A percentile compares a stretch with the other conserved stretches of the same genome.
These are phyloP conservation scores for Phrynocephalus vlangalii DNA, from an alignment of 2,797 vertebrate genomes.

Conservation along the genomic window DNA sequence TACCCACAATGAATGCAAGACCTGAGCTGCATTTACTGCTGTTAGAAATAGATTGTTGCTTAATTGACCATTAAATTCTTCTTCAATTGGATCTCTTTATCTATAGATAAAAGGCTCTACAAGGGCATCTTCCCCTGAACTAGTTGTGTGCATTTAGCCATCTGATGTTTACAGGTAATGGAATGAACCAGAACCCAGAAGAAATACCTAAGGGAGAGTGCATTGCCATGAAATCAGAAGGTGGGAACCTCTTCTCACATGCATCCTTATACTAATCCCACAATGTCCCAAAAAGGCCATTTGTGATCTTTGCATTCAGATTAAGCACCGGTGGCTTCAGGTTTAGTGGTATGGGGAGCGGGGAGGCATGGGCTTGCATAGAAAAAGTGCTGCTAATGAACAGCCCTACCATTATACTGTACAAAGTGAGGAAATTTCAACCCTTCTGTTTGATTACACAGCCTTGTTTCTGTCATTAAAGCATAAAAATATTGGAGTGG, in stretches of 20 bases:
- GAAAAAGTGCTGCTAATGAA: background rate
- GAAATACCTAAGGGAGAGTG: background rate
- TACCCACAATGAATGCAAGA: background rate
- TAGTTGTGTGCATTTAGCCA: background rate
- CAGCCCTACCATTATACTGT: background rate
- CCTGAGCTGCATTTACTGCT: background rate
- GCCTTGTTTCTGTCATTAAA: rapidly evolving
- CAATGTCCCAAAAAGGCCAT: background rate
- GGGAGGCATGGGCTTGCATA: background rate
- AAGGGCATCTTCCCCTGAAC: background rate
- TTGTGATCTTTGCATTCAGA: background rate
- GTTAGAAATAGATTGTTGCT: rapidly evolving
- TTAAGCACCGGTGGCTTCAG: background rate
- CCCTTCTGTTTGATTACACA: rapidly evolving
- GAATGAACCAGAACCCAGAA: too few species aligned
- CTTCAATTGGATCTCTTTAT: background rate
- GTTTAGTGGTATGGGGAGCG: background rate
- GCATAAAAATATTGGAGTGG: background rate
- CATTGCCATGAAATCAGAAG: background rate
- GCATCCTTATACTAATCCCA: background rate
- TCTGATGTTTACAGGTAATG: slow-evolving; percentile 11
- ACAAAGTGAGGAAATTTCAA: background rate
- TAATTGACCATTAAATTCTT: background rate
- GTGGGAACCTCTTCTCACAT: background rate
- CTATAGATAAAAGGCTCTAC: slow-evolving; percentile 3